Evolutionary conservation across 2,797 vertebrate species (phyloP).

Genomic region (Gobionotothen gibberifrons): DNA sequence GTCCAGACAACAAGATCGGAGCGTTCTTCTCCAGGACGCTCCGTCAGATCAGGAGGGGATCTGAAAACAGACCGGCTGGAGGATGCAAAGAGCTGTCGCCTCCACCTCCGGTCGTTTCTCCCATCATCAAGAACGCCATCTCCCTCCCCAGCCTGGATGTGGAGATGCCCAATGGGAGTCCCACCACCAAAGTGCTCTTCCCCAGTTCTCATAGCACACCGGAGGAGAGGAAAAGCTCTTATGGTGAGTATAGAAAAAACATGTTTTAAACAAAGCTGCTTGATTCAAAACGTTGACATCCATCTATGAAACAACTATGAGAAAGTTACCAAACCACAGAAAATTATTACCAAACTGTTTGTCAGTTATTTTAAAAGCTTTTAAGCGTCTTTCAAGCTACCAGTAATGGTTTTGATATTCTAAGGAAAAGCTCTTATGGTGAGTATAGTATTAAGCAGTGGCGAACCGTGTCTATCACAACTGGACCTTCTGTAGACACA

Average conservation of each 20-base stretch:
- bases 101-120: constrained; percentile 88
- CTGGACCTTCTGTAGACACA: too few species aligned
- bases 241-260: constrained; percentile 82
- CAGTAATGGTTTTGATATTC: too few species aligned
- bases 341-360: background rate
- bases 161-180: constrained; percentile 81
- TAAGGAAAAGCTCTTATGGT: too few species aligned
- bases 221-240: constrained; percentile 85
- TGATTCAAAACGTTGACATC: background rate
- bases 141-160: constrained; percentile 92
- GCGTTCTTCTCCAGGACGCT: constrained; percentile 91
- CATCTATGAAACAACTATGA: background rate
- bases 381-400: background rate
- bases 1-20: constrained; percentile 81
- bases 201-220: constrained; percentile 82
- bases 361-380: background rate
- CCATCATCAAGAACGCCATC: constrained; percentile 96
- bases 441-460: background rate
- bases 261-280: background rate
- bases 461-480: too few species aligned
- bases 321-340: background rate
- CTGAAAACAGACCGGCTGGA: constrained; percentile 72
- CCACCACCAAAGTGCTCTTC: constrained; percentile 85
- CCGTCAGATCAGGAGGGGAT: constrained; percentile 88
- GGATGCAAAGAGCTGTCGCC: constrained; percentile 80